Percentiles rank a stretch among this genome's conserved stretches.
Conservation (phyloP, 2,797 vertebrate genomes). For the Onychomys torridus region DNA sequence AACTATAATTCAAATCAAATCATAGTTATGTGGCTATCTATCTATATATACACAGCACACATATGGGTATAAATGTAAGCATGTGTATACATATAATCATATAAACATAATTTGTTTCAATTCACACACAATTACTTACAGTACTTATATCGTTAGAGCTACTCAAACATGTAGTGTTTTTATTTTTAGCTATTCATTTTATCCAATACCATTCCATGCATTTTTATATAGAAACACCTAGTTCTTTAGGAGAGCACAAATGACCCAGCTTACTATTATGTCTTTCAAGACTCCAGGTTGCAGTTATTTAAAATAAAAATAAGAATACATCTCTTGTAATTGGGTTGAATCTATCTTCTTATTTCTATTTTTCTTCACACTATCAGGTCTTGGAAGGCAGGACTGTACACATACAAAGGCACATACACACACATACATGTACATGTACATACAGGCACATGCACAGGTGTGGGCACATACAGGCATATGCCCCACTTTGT, state of each 20-base stretch:
- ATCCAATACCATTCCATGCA: not conserved
- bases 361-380: not conserved
- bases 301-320: not conserved
- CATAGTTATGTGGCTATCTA: not conserved
- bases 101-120: not conserved
- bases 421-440: not conserved
- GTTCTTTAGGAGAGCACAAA: not conserved
- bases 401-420: not conserved
- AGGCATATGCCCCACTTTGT: not conserved
- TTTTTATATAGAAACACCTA: not conserved
- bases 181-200: not conserved
- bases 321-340: not conserved
- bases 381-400: not conserved
- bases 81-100: not conserved
- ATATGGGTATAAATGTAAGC: not conserved
- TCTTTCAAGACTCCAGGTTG: not conserved
- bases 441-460: not conserved
- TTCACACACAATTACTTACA: not conserved
- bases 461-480: too few species aligned
- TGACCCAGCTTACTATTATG: not conserved
- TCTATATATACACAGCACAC: not conserved
- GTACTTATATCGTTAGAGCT: not conserved
- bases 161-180: not conserved
- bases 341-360: not conserved
- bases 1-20: conserved; percentile 45